These are phyloP conservation scores for Esperia sulphurella DNA, from an alignment of 2,888 invertebrate species.

Conservation along the genomic window DNA sequence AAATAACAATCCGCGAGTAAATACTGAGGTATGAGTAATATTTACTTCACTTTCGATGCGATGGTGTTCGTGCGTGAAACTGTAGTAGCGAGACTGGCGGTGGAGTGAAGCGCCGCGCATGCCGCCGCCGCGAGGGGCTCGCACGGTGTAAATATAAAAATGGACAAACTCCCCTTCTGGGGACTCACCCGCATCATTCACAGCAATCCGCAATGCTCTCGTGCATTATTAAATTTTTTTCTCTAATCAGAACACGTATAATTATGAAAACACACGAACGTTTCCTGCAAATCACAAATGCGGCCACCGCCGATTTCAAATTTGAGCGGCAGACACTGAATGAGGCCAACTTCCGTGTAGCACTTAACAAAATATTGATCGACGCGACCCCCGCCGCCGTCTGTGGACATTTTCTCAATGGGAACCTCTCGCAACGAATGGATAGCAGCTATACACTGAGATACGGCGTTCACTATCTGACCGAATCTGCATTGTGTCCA, in stretches of 20 bases:
- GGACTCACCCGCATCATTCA: slow-evolving; percentile 72
- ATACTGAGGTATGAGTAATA: slow-evolving; percentile 71
- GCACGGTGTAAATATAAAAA: slow-evolving; percentile 77
- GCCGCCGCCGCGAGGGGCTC: slow-evolving; percentile 71
- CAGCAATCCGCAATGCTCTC: slow-evolving; percentile 56
- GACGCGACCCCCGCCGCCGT: slow-evolving; percentile 49
- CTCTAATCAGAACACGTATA: slow-evolving; percentile 23
- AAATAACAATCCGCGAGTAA: slow-evolving; percentile 65
- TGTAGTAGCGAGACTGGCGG: slow-evolving; percentile 74
- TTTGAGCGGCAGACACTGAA: slow-evolving; percentile 48
- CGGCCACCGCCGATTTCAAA: slow-evolving; percentile 39
- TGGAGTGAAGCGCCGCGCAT: slow-evolving; percentile 72
- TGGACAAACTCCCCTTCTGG: slow-evolving; percentile 76
- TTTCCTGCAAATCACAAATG: slow-evolving; percentile 19
- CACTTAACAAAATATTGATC: slow-evolving; percentile 72
- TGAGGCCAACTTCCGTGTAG: slow-evolving; percentile 57
- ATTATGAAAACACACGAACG: slow-evolving; percentile 24
- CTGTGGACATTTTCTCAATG: slow-evolving; percentile 55
- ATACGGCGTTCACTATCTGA: slow-evolving; percentile 29
- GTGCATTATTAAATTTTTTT: slow-evolving; percentile 44
- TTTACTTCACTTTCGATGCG: slow-evolving; percentile 71
- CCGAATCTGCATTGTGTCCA: slow-evolving; percentile 39
- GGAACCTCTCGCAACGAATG: slow-evolving; percentile 22
- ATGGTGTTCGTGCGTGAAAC: slow-evolving; percentile 73
- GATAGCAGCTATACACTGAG: slow-evolving; percentile 14